These are phyloP conservation scores for Garrulus glandarius DNA, from an alignment of 2,797 vertebrate species.

Conservation along the genomic window DNA sequence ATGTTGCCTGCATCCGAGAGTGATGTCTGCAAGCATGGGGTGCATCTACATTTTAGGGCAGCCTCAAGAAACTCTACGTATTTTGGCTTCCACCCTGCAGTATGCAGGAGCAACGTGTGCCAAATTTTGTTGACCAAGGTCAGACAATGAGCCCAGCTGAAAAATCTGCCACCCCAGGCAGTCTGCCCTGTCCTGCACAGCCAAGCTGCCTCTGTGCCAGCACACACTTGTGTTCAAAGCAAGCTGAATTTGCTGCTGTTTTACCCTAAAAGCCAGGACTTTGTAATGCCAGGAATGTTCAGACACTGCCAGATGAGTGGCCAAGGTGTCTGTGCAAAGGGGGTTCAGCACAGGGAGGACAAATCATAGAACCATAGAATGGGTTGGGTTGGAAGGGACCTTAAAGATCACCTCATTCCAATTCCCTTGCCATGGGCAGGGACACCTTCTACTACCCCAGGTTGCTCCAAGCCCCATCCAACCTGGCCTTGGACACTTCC, in stretches of 20 bases:
- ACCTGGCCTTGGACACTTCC: not conserved
- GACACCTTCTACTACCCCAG: not conserved
- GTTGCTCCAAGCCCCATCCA: not conserved
- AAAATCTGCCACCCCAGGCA: not conserved
- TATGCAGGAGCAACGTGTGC: not conserved
- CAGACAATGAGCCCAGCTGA: not conserved
- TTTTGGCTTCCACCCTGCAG: not conserved
- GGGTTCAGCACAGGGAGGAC: not conserved
- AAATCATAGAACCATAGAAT: not conserved
- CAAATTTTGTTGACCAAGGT: not conserved
- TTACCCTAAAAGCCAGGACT: not conserved
- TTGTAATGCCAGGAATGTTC: not conserved
- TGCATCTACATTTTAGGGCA: not conserved
- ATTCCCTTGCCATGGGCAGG: not conserved
- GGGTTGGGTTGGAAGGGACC: not conserved
- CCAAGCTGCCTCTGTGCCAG: not conserved
- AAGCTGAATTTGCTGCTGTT: not conserved
- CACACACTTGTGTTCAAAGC: not conserved
- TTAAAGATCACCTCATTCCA: not conserved
- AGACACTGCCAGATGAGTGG: not conserved
- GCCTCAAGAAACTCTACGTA: not conserved
- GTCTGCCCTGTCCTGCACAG: not conserved
- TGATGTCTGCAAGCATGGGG: not conserved
- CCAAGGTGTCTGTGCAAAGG: not conserved
- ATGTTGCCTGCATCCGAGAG: not conserved